phyloP scores from a whole-genome alignment of 64 coral and sea anemone species.

The Pachyseris speciosa region DNA sequence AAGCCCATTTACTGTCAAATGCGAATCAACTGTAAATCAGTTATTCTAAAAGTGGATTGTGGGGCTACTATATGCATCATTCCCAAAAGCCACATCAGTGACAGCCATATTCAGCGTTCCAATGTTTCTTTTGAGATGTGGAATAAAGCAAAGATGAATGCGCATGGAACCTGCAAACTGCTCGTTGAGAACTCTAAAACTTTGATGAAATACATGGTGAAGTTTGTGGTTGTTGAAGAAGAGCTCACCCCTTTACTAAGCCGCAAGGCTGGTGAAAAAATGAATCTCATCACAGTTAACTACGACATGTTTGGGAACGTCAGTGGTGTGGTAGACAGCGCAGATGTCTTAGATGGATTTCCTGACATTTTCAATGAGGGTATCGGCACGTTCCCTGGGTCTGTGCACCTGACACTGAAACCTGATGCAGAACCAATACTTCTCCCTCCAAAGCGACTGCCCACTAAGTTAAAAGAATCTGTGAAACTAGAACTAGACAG shows the following conservation, averaged over 20 bases:
- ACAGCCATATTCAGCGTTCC: constrained; percentile 8
- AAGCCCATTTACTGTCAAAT: constrained; percentile 41
- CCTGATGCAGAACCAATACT: no score
- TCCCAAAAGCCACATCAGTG: constrained; percentile 28
- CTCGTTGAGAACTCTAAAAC: constrained; percentile 44
- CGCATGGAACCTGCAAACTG: constrained; percentile 56
- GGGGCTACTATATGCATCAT: no score
- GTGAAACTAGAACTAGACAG: no score
- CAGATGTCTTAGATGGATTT: no score
- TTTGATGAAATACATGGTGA: constrained; percentile 53
- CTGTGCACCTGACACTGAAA: no score
- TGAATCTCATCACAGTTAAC: constrained; percentile 76
- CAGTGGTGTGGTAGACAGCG: no score
- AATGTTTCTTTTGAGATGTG: constrained; percentile 50
- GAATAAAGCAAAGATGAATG: constrained; percentile 56
- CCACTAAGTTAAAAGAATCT: no score
- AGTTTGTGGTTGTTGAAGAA: constrained; percentile 62
- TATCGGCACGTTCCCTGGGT: no score
- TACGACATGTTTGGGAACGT: constrained; percentile 64
- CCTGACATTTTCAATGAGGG: no score
- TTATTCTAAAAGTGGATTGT: constrained; percentile 59
- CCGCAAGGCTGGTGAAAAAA: constrained; percentile 64
- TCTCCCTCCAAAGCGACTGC: no score
- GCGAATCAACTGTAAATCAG: constrained; percentile 4
- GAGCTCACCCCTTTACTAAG: constrained; percentile 67